Base-by-base conservation (phyloP, 1,140 invertebrate genomes). In the Drosophila dunni region DNA sequence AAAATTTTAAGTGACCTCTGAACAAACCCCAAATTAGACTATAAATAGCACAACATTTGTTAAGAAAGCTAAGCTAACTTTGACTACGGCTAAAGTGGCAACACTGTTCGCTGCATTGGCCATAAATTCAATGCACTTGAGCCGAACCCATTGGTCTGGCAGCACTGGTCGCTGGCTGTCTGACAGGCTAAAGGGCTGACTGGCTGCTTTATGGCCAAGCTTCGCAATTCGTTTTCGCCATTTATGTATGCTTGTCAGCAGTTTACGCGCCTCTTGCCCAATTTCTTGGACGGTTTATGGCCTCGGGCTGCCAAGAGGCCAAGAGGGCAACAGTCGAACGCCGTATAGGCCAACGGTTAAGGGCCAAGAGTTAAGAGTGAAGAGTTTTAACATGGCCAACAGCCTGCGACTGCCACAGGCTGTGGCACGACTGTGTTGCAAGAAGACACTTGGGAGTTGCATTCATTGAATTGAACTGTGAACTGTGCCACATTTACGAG, bases 261-360 rank as follows among this genome's bases (percentile, higher is more conserved):
- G 62, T 79, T 79, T 74, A 76, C 66, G 63, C 65, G 57, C 29
- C 53, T 44, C 29, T 54, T 74, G 76, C 67, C 57, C 72, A 63
- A 58, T 66, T 90, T 58, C 63, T 77, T 40, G 66, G 75, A 78
- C 75, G 78, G 81, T 82, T 90, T 85, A 80, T 85, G 79, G 65
- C 63, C 73, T 24, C 36, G 11, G 34, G 13, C 10, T 38, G 29
- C 58, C 17, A 54, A 38, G 29, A 42, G 42, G 46, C 11, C 45
- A 54, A 33, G n/a, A 33, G 64, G 36, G 34, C 29, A 29, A 29
- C 29, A 51, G 33, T 8, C 20, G 44, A 36, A 11, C 7, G 1
- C 42, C 7, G 48, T 29, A 50, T 42, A 6, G 17, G 11, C 11
- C 33, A 36, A 38, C 44, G 34, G 34, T 40, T 11, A 7, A 33